Evolutionary conservation across 1,140 invertebrate genomes (phyloP), one percentile per base, ranked within the genome.

Genomic region (Calosoma granatense): DNA sequence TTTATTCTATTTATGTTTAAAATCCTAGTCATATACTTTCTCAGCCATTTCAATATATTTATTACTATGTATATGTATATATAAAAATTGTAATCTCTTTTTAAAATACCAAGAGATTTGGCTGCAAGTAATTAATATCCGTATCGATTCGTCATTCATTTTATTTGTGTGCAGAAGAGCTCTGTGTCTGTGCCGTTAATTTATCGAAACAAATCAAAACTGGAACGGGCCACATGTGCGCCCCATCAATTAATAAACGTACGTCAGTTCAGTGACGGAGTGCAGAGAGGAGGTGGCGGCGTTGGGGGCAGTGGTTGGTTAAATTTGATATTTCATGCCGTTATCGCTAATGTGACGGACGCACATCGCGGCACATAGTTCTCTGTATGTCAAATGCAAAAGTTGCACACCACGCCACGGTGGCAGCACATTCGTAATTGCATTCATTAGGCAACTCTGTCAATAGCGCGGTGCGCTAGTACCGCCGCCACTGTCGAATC

Each of bases 151-250:
- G 4, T 12, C 41, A 47, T 47, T 47, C 9, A 47, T 47, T 47
- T 47, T 47, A 17, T 47, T 47, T 47, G 41, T 47, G 41, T 14
- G 14, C n/a, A n/a, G n/a, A n/a, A n/a, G n/a, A n/a, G n/a, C n/a
- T n/a, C n/a, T 6, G 26, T 30, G 14, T 14, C 26, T 14, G 26
- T 4, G 6, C 3, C 41, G 41, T 47, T 47, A 47, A 47, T 12
- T 47, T 47, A 47, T 47, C 41, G 41, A 47, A 47, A 47, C 41
- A 47, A 47, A 47, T 47, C 41, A 47, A 47, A 47, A 47, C 9
- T 17, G 41, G 41, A 4, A 9, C 41, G 41, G 3, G 4, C 17
- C 41, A 47, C 15, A 47, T 47, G 41, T 47, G 41, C 17, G 41
- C 41, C 15, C 17, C 15, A 17, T 47, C 41, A 47, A 47, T 47